These are phyloP conservation scores for Drosophila bunnanda DNA, from an alignment of 2,888 invertebrate genomes.

Conservation along the genomic window DNA sequence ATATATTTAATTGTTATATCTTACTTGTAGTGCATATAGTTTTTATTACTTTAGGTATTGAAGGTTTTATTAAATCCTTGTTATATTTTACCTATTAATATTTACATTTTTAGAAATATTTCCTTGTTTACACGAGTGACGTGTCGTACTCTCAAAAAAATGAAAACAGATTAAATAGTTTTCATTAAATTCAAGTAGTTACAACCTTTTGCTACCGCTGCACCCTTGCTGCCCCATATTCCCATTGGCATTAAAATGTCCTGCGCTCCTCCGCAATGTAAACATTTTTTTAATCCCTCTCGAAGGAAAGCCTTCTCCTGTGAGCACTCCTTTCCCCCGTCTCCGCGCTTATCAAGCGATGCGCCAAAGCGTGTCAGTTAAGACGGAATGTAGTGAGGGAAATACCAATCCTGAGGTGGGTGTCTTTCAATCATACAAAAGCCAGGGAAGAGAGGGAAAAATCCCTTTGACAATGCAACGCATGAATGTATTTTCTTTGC, in stretches of 20 bases:
- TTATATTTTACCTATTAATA: too few relatives aligned
- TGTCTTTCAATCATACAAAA: conserved; percentile 38
- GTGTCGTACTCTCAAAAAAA: too few relatives aligned
- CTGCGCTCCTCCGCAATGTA: conserved; percentile 21
- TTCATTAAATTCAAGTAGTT: too few relatives aligned
- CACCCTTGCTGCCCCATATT: conserved; percentile 21
- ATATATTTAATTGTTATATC: not conserved
- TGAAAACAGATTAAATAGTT: too few relatives aligned
- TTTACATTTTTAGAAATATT: too few relatives aligned
- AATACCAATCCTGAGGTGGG: conserved; percentile 4
- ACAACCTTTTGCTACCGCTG: not conserved
- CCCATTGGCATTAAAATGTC: conserved; percentile 45
- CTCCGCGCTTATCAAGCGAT: conserved; percentile 64
- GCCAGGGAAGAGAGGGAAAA: conserved; percentile 57
- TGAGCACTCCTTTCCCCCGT: conserved; percentile 46
- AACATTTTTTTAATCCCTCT: conserved; percentile 64
- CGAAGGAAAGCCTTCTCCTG: conserved; percentile 66
- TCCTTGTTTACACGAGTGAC: too few relatives aligned
- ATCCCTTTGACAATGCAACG: conserved; percentile 72
- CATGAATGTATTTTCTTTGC: conserved; percentile 60
- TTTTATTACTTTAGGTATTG: not conserved
- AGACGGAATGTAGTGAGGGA: conserved; percentile 22
- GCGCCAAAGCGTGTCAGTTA: conserved; percentile 78
- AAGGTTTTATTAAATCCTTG: not conserved
- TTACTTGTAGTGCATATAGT: not conserved